phyloP scores from a whole-genome alignment of 2,113 vertebrate genomes.

The Cygnus buccinator region DNA sequence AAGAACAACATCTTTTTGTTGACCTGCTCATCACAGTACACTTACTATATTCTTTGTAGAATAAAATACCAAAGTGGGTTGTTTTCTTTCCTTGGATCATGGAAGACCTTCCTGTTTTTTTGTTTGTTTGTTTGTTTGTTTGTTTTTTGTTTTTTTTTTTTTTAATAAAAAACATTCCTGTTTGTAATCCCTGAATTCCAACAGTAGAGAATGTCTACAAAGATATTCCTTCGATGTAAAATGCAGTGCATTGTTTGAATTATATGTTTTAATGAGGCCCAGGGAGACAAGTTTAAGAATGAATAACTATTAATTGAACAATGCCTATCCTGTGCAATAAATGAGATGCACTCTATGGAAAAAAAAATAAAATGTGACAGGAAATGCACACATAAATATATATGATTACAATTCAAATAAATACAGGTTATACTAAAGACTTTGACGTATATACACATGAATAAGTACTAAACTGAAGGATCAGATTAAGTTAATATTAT shows the following conservation, averaged over 20 bases:
- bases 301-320: neutral
- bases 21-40: neutral
- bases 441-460: neutral
- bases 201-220: neutral
- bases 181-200: neutral
- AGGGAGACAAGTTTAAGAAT: neutral
- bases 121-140: no score
- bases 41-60: neutral
- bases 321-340: neutral
- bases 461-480: neutral
- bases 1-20: neutral
- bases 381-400: neutral
- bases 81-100: neutral
- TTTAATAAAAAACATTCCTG: neutral
- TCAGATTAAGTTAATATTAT: neutral
- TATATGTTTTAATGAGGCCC: neutral
- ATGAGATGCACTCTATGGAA: neutral
- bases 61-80: fast-evolving
- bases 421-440: neutral
- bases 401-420: neutral
- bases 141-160: no score
- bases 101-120: neutral
- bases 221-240: neutral
- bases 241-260: neutral
- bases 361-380: neutral